Conservation (phyloP, 1,140 invertebrate genomes). For the Grapholita molesta region DNA sequence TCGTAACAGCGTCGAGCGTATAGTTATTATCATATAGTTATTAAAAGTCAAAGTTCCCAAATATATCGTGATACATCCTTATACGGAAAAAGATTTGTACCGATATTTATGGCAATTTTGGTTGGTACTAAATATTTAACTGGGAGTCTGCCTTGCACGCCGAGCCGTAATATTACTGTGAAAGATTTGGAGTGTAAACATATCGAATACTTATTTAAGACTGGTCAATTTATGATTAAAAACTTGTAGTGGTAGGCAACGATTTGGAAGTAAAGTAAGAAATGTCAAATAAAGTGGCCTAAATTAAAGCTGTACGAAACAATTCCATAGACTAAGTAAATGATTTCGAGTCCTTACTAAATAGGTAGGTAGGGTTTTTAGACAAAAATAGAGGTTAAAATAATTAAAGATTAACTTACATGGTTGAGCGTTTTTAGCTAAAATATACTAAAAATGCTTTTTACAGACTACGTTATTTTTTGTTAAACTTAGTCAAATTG, state of each 20-base stretch:
- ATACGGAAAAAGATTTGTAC: too few relatives aligned
- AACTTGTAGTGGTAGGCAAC: not conserved
- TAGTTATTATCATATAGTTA: too few relatives aligned
- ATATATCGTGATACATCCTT: too few relatives aligned
- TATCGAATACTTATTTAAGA: not conserved
- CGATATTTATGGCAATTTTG: too few relatives aligned
- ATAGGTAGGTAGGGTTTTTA: not conserved
- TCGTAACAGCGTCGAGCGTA: too few relatives aligned
- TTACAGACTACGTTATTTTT: not conserved
- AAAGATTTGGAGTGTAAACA: not conserved
- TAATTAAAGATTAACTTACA: not conserved
- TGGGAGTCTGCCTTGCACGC: too few relatives aligned
- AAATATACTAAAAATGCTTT: not conserved
- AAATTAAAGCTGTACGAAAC: conserved; percentile 1
- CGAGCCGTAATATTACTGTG: not conserved
- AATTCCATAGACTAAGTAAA: conserved; percentile 7
- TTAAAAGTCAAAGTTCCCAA: too few relatives aligned
- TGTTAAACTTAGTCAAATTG: not conserved
- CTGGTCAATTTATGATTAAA: not conserved
- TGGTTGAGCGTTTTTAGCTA: not conserved
- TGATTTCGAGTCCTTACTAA: not conserved
- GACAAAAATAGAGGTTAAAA: not conserved
- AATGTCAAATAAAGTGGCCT: not conserved
- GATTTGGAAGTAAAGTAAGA: not conserved
- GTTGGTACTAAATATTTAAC: too few relatives aligned